Conservation (phyloP, 2,797 vertebrate species). For the Gadopsis bispinosus region DNA sequence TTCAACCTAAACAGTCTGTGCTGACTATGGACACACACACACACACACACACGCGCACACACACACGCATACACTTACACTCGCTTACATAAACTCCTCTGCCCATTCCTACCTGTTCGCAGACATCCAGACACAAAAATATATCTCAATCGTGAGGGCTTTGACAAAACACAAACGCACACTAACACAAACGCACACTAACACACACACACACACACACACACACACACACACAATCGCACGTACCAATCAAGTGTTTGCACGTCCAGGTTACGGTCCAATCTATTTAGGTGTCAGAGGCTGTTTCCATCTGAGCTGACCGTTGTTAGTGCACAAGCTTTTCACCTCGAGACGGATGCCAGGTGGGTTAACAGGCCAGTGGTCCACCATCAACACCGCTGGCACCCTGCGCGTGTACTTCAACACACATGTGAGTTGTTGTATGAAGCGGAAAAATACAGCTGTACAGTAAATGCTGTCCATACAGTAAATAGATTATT, state of each 20-base stretch:
- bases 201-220: neutral
- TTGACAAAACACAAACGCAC: neutral
- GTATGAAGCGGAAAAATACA: neutral
- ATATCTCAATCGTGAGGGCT: neutral
- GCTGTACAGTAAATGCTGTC: neutral
- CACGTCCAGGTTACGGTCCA: slow-evolving; percentile 14
- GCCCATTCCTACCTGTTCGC: neutral
- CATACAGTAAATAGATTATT: slow-evolving; percentile 6
- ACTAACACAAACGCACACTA: neutral
- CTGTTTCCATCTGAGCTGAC: slow-evolving; percentile 35
- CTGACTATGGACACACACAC: slow-evolving; percentile 16
- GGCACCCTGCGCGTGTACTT: neutral
- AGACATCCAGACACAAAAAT: slow-evolving; percentile 1
- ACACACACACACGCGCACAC: slow-evolving; percentile 22
- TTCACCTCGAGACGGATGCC: slow-evolving; percentile 15
- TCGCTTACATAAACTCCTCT: slow-evolving; percentile 29
- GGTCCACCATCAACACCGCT: slow-evolving; percentile 5
- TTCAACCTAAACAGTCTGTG: slow-evolving; percentile 42
- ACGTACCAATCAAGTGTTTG: neutral
- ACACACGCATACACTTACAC: slow-evolving; percentile 22
- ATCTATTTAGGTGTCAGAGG: slow-evolving; percentile 39
- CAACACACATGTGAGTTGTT: neutral
- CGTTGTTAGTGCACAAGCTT: slow-evolving; percentile 17
- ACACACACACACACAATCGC: neutral
- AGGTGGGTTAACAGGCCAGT: slow-evolving; percentile 35